These are phyloP conservation scores for Piaya cayana DNA, from an alignment of 2,113 vertebrate species.

Conservation along the genomic window DNA sequence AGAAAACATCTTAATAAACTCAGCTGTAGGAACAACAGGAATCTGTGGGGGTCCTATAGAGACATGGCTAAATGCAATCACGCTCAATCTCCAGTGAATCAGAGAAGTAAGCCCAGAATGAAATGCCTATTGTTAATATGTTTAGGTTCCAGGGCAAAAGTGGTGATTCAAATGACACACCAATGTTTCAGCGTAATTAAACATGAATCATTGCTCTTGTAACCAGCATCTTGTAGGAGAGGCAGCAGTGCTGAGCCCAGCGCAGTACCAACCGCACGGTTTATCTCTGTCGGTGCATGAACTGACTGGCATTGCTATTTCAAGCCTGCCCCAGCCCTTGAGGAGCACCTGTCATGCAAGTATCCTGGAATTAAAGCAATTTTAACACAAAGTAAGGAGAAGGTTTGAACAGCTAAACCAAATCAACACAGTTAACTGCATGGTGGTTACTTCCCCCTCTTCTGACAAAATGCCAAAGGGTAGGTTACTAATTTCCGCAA, in stretches of 20 bases:
- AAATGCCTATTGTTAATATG: neutral
- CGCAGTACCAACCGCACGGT: neutral
- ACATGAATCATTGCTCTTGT: neutral
- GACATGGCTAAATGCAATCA: neutral
- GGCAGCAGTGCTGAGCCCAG: neutral
- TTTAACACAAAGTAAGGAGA: neutral
- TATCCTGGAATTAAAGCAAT: neutral
- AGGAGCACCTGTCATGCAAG: neutral
- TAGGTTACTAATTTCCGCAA: neutral
- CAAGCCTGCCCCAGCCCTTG: neutral
- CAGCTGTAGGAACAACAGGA: neutral
- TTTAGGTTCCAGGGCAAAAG: neutral
- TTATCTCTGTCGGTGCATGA: no score
- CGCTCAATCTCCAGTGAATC: no score
- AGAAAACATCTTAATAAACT: neutral
- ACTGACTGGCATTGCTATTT: neutral
- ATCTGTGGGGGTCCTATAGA: no score
- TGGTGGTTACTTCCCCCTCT: neutral
- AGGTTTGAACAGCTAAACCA: neutral
- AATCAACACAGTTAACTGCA: neutral
- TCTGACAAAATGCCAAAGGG: neutral
- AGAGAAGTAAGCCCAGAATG: neutral
- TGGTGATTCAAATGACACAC: neutral
- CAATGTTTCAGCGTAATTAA: neutral
- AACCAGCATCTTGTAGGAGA: neutral